Percentiles rank a stretch among this genome's conserved stretches.
These are phyloP conservation scores for Chaetodon trifasciatus DNA, from an alignment of 2,797 vertebrate species.

Conservation along the genomic window DNA sequence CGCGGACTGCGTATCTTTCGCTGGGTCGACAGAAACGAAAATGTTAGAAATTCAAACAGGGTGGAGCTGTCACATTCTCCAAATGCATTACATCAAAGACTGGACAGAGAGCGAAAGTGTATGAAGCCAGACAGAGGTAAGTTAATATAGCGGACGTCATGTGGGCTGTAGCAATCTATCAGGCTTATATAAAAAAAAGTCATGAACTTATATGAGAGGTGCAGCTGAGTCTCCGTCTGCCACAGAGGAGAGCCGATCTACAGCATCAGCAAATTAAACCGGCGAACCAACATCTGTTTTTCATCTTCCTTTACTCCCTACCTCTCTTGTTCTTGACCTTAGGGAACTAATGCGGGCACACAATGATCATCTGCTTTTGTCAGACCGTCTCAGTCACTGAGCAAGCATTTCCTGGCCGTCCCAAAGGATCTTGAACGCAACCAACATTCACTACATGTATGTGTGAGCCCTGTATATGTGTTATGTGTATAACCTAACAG, in stretches of 20 bases:
- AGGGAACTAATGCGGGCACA: conserved; percentile 31
- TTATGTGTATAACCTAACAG: conserved; percentile 8
- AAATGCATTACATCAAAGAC: conserved; percentile 36
- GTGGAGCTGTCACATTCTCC: conserved; percentile 47
- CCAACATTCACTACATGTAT: conserved; percentile 40
- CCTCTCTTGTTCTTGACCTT: conserved; percentile 64
- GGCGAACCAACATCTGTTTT: conserved; percentile 64
- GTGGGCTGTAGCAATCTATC: conserved; percentile 43
- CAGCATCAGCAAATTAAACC: conserved; percentile 74
- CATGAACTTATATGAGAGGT: conserved; percentile 27
- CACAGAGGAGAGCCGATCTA: conserved; percentile 43
- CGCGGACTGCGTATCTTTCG: conserved; percentile 33
- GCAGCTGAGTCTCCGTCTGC: conserved; percentile 32
- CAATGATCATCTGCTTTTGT: conserved; percentile 70
- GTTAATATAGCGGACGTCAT: conserved; percentile 26
- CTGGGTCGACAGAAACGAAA: conserved; percentile 68
- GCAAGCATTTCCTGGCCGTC: conserved; percentile 73
- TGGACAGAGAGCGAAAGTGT: conserved; percentile 25
- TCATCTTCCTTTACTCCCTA: conserved; percentile 54
- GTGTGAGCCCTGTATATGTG: background rate
- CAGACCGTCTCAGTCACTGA: conserved; percentile 72
- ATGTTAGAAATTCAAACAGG: conserved; percentile 67
- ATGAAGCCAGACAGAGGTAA: conserved; percentile 25
- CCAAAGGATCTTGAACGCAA: conserved; percentile 65
- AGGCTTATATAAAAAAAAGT: conserved; percentile 3